A percentile compares a stretch with the other conserved stretches of the same genome.
phyloP scores from a whole-genome alignment of 2,113 vertebrate genomes.

The Lampris incognitus region DNA sequence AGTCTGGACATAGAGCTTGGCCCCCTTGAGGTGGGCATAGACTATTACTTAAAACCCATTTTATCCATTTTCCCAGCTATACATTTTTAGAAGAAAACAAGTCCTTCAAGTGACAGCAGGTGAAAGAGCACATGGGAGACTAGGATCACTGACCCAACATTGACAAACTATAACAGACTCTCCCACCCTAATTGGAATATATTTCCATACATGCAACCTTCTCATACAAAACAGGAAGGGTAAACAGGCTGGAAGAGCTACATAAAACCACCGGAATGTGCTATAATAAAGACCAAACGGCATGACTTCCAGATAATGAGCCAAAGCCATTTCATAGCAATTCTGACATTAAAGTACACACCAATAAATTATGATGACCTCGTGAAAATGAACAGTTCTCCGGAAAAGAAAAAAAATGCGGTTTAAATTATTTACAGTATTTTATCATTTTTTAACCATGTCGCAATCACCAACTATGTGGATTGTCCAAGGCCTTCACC shows the following conservation, averaged over 20 bases:
- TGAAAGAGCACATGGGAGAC: no score
- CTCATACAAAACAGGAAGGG: constrained; percentile 44
- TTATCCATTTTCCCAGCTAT: not conserved
- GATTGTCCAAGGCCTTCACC: not conserved
- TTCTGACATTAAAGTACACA: constrained; percentile 63
- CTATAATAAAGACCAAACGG: constrained; percentile 69
- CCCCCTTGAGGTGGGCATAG: no score
- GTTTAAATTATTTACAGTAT: constrained; percentile 12
- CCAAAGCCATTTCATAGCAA: constrained; percentile 59
- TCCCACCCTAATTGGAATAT: no score
- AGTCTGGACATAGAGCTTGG: no score
- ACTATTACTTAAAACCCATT: not conserved
- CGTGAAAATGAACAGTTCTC: constrained; percentile 53
- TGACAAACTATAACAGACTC: not conserved
- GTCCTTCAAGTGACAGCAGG: no score
- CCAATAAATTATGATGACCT: constrained; percentile 55
- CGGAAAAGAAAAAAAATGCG: constrained; percentile 12
- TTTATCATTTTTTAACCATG: not conserved
- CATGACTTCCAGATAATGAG: constrained; percentile 63
- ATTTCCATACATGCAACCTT: constrained; percentile 32
- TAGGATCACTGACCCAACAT: no score
- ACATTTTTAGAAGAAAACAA: not conserved
- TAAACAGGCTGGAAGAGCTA: constrained; percentile 25
- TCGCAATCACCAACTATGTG: no score
- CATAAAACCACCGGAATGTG: constrained; percentile 61